Base-by-base conservation (phyloP, 37 sponge, comb jelly and placozoan genomes). In the Theonella swinhoei region DNA sequence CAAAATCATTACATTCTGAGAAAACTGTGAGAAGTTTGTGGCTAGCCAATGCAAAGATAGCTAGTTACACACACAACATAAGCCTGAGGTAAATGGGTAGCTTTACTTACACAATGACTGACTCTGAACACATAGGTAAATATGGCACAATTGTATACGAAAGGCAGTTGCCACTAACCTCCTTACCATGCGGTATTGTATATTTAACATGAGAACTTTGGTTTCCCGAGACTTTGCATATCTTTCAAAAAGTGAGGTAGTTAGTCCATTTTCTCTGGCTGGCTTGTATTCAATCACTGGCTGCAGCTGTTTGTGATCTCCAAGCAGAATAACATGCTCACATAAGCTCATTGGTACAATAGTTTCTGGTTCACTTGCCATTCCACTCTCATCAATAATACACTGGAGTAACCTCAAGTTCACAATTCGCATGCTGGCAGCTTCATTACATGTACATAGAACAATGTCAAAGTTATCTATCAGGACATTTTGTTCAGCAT, bases 241-340 rank as follows among this genome's bases (percentile, higher is more conserved):
- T 37, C 87, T 34, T 34, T 87, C 80, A 61, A 88, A 88, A 29
- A 88, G 62, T 25, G 88, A 88, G 22, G 68, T 65, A 36, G 62
- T 59, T n/a, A 88, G 76, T 9, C 88, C 88, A 67, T 42, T 76
- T 23, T 88, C 88, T 47, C 62, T 62, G 54, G 88, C 88, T 39
- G 79, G 60, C n/a, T 25, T 23, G 59, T 82, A 72, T 2, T 47
- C 42, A 29, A 82, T 82, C 25, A 82, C 83, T 71, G 83, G 83
- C 36, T 87, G 87, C 54, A 87, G 74, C 66, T 87, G 87, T 66
- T 80, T 79, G 75, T 87, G 87, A 58, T 87, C 87, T 8, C 87
- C 87, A 80, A 87, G 78, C n/a, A 87, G 67, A 1, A 80, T 73
- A 2, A 87, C 87, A n/a, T 72, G 73, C 0, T 79, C 64, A 72